Evolutionary conservation across 2,888 invertebrate species (phyloP).

Genomic region (Limnephilus lunatus): DNA sequence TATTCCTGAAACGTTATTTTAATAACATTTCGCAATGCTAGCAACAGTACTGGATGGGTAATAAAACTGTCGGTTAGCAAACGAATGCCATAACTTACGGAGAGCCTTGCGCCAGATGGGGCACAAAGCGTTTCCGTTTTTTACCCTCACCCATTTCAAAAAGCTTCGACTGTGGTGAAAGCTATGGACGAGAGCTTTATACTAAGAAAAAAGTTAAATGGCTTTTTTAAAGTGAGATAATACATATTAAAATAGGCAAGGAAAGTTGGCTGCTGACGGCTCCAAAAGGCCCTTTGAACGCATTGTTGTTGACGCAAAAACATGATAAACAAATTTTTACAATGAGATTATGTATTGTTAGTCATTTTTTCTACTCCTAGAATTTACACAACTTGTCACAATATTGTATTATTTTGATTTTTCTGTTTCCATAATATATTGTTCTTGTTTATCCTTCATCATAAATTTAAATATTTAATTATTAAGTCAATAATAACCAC

Average conservation of each 20-base stretch:
- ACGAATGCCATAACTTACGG: constrained; percentile 64
- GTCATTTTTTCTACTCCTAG: neutral
- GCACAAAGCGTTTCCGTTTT: constrained; percentile 61
- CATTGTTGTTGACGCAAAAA: neutral
- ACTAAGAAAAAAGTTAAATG: constrained; percentile 41
- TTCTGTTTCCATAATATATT: too few relatives aligned
- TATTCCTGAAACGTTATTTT: constrained; percentile 40
- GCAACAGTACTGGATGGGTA: constrained; percentile 42
- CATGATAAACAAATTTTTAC: neutral
- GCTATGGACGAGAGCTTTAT: constrained; percentile 47
- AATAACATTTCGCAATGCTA: constrained; percentile 44
- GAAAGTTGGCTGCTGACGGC: neutral
- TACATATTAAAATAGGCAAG: constrained; percentile 13
- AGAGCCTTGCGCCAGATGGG: constrained; percentile 63
- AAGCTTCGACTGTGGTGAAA: constrained; percentile 45
- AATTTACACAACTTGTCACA: neutral
- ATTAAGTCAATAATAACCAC: too few relatives aligned
- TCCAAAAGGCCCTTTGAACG: neutral
- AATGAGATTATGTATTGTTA: neutral
- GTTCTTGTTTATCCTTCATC: too few relatives aligned
- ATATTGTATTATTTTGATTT: too few relatives aligned
- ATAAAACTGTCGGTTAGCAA: constrained; percentile 64
- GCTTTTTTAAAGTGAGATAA: constrained; percentile 36
- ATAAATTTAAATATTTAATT: too few relatives aligned
- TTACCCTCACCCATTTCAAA: constrained; percentile 52